Percentiles rank a stretch among this genome's conserved stretches.
Conservation (phyloP, 2,888 invertebrate species). For the Parnassius apollo region DNA sequence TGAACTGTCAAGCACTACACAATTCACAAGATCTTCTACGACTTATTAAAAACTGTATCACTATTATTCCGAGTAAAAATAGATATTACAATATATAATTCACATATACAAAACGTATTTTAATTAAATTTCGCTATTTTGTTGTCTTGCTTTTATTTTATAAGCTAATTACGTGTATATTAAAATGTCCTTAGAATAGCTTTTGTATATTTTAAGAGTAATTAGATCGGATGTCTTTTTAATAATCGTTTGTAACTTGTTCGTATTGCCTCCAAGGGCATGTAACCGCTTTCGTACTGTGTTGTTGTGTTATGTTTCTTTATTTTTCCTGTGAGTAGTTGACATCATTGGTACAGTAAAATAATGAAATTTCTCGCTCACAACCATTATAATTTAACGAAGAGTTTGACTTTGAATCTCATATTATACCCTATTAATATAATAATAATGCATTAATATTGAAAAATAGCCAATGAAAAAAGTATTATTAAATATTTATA, state of each 20-base stretch:
- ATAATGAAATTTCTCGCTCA: slow-evolving; percentile 61
- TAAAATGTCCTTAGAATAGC: slow-evolving; percentile 36
- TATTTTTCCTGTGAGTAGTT: slow-evolving; percentile 65
- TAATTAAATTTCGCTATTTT: slow-evolving; percentile 5
- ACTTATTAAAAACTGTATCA: too few relatives aligned
- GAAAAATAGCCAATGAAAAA: too few relatives aligned
- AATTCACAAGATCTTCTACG: not conserved
- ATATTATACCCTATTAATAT: not conserved
- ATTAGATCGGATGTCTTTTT: slow-evolving; percentile 1
- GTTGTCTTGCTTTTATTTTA: slow-evolving; percentile 20
- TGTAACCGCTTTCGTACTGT: slow-evolving; percentile 76
- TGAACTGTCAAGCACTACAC: not conserved
- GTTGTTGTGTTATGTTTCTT: slow-evolving; percentile 68
- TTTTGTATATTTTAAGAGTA: slow-evolving; percentile 40
- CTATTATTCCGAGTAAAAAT: too few relatives aligned
- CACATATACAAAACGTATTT: too few relatives aligned
- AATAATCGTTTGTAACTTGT: slow-evolving; percentile 35
- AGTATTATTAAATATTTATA: too few relatives aligned
- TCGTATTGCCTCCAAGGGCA: slow-evolving; percentile 69
- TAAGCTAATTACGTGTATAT: slow-evolving; percentile 17
- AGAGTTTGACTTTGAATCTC: slow-evolving; percentile 78
- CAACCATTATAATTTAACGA: slow-evolving; percentile 64
- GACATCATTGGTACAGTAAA: slow-evolving; percentile 51
- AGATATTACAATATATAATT: too few relatives aligned
- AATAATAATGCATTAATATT: too few relatives aligned